A percentile compares a stretch with the other conserved stretches of the same genome.
Conservation (phyloP, 2,888 invertebrate species). For the Synanthedon vespiformis region DNA sequence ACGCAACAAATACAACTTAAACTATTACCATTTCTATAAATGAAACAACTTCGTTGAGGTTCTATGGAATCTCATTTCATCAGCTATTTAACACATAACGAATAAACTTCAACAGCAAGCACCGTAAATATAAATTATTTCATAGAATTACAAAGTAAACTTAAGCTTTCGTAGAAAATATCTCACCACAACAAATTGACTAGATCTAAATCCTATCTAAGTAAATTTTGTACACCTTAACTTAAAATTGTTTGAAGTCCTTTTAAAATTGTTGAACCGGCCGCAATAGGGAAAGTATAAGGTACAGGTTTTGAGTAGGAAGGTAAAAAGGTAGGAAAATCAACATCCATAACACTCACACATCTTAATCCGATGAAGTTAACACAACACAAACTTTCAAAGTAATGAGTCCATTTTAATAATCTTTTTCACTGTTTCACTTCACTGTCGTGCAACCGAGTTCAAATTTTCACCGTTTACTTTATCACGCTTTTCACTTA, state of each 20-base stretch:
- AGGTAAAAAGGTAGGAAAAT: conserved; percentile 23
- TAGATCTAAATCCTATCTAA: conserved; percentile 63
- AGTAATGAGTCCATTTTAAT: conserved; percentile 14
- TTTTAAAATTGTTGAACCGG: conserved; percentile 57
- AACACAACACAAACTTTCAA: conserved; percentile 3
- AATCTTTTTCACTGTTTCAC: conserved; percentile 25
- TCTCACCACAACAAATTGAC: conserved; percentile 66
- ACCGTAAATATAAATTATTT: conserved; percentile 52
- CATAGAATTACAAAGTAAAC: conserved; percentile 50
- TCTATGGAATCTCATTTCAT: conserved; percentile 33
- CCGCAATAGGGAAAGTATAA: conserved; percentile 47
- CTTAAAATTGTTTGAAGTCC: conserved; percentile 55
- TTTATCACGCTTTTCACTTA: conserved; percentile 25
- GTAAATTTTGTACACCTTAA: conserved; percentile 37
- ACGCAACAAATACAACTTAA: conserved; percentile 23
- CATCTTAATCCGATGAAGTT: conserved; percentile 7
- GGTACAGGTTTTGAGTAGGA: conserved; percentile 17
- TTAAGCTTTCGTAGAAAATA: conserved; percentile 60
- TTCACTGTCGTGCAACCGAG: conserved; percentile 43
- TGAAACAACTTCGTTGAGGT: conserved; percentile 45
- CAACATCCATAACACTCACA: conserved; percentile 19
- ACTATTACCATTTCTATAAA: conserved; percentile 22
- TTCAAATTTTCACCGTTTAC: conserved; percentile 42
- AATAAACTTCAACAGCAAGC: conserved; percentile 59
- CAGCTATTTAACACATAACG: conserved; percentile 32